Base-by-base conservation (phyloP, 2,888 invertebrate species). In the Aphelenchoides bicaudatus region DNA sequence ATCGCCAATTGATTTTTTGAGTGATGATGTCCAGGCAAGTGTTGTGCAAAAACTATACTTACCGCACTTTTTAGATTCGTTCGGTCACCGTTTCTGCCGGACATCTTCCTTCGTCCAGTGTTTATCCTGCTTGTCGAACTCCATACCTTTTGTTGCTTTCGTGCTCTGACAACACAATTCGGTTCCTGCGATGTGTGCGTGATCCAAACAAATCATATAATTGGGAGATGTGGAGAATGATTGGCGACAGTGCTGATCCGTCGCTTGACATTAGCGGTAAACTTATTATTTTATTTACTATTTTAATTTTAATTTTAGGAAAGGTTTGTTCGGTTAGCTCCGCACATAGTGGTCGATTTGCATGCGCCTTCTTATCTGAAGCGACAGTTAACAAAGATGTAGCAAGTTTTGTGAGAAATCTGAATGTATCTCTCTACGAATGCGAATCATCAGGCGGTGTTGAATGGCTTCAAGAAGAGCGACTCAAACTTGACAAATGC, bases 61-160 rank as follows among this genome's bases (percentile, higher is more conserved):
- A 43, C 8, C 43, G 13, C n/a, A 6, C 19, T 16, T 55, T 46
- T 47, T 27, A 56, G 50, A 56, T 65, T 3, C 39, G 51, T 3
- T 61, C 67, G 10, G 93, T 92, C 0, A 87, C 90, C 0, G 91
- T 93, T 0, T 90, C 94, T 0, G 96, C 94, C 0, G 96, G 96
- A 0, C 96, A 96, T 80, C 84, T 96, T 39, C 91, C 93, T 79
- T 94, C 94, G 0, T 91, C 96, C 0, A 92, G 92, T 25, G 91
- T 98, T 74, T 96, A 96, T 82, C 94, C 96, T 3, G 94, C 94
- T n/a, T 98, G 96, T 81, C 87, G 92, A 76, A 92, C 96, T 0
- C 96, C 96, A 0, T 98, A 94, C 80, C 89, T 92, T 61, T 85
- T 98, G 60, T 88, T 91, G 0, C 93, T 94, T 0, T 92, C 93